Percentiles rank a stretch among this genome's conserved stretches.
phyloP scores from a whole-genome alignment of 2,113 vertebrate genomes.

The Osmerus eperlanus region DNA sequence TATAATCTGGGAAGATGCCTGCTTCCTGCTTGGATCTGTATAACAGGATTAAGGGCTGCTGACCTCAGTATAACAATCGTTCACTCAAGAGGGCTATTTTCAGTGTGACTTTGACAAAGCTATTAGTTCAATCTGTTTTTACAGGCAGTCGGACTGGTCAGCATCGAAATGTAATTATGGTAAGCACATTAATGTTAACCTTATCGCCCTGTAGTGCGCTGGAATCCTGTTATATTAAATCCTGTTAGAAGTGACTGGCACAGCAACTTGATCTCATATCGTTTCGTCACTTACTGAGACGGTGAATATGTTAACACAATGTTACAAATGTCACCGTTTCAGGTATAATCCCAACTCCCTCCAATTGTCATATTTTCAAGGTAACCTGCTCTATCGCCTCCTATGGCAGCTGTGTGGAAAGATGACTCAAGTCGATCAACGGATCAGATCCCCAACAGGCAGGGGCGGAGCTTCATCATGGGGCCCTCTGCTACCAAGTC shows the following conservation, averaged over 20 bases:
- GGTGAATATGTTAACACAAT: too few relatives aligned
- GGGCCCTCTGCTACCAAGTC: too few relatives aligned
- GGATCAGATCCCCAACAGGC: too few relatives aligned
- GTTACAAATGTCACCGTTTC: too few relatives aligned
- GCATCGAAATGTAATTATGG: conserved; percentile 54
- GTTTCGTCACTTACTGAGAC: too few relatives aligned
- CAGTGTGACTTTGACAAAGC: conserved; percentile 51
- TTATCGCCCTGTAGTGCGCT: conserved; percentile 37
- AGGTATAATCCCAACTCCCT: too few relatives aligned
- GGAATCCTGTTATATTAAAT: conserved; percentile 44
- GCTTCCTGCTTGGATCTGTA: neutral
- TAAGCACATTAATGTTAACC: conserved; percentile 52
- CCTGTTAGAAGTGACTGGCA: conserved; percentile 37
- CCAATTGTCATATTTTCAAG: too few relatives aligned
- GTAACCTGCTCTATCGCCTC: too few relatives aligned
- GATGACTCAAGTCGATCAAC: too few relatives aligned
- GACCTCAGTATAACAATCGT: neutral
- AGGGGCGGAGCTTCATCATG: too few relatives aligned
- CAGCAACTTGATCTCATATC: too few relatives aligned
- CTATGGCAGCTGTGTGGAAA: too few relatives aligned
- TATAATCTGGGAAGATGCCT: neutral
- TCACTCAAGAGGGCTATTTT: conserved; percentile 23
- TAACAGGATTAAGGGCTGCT: neutral
- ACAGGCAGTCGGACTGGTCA: conserved; percentile 51
- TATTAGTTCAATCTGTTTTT: conserved; percentile 38